Base-by-base conservation (phyloP, 2,113 vertebrate species). In the Coracopsis vasa region DNA sequence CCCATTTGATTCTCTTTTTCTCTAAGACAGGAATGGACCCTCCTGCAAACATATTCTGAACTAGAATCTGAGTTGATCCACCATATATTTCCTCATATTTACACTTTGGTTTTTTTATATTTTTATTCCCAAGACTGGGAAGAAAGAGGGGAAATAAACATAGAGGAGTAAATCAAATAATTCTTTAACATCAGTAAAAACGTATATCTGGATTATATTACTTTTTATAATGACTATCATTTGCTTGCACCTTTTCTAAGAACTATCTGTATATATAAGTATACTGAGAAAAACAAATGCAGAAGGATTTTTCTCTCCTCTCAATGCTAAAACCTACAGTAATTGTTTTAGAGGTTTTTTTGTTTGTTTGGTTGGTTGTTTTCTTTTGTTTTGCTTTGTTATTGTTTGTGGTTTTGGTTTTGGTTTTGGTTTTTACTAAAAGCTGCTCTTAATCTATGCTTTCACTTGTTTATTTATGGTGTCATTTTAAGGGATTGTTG, bases 401-500 rank as follows among this genome's bases (percentile, higher is more conserved):
- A 31, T 31, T 21, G 18, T 33, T 56, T 33, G 19, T 56, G 8
- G 18, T 19, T 20, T 51, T 51, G 21, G 11, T 48, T 47, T 23
- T 48, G 48, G 7, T 27, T 50, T 31, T 16, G 16, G 31, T 20
- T 56, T 24, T 39, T 45, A 75, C 39, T 9, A 31, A 72, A 45
- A 41, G 2, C 21, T 29, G 2, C 8, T 86, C 6, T 58, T 56
- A 56, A 35, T 65, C 5, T 51, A 37, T 8, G 7, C 0, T 6
- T 19, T 41, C n/a, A 1, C 60, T 37, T 11, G 3, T 56, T 75
- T 35, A 16, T 58, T 80, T 83, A 71, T 18, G 28, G 16, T 41
- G 2, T 0, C 0, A 21, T 81, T 70, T 64, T 19, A 50, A 31
- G 29, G 11, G 31, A 51, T 27, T 54, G 0, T 1, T 21, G 3